Conservation (phyloP, 35 echinoderm and acorn worm genomes). For the Heliocidaris erythrogramma region DNA sequence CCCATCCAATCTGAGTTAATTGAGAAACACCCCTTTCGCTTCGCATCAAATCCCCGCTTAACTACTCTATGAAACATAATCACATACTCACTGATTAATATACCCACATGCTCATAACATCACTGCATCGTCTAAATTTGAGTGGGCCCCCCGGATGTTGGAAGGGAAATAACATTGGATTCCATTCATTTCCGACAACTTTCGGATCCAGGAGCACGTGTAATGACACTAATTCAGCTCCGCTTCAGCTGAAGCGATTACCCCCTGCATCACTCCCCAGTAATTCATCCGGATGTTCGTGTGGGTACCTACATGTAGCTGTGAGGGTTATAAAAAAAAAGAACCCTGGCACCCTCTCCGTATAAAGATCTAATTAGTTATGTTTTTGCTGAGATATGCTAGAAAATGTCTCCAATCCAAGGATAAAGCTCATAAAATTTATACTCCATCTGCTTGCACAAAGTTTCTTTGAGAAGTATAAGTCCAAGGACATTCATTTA, state of each 20-base stretch:
- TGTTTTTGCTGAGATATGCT: not conserved
- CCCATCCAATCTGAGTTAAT: not conserved
- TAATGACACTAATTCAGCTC: not conserved
- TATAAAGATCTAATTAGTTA: not conserved
- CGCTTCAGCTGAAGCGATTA: not conserved
- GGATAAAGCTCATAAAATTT: too few species aligned
- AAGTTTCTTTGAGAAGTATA: too few species aligned
- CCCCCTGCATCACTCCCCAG: not conserved
- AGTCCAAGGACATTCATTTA: too few species aligned
- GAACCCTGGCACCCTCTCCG: not conserved
- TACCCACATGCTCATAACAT: not conserved
- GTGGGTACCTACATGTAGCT: not conserved
- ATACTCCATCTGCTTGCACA: too few species aligned
- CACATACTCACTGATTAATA: not conserved
- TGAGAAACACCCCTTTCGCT: not conserved
- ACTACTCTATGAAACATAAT: not conserved
- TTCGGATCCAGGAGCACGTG: not conserved
- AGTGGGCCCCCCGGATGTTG: not conserved
- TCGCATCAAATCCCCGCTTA: not conserved
- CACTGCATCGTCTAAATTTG: not conserved
- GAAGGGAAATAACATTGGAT: not conserved
- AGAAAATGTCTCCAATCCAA: too few species aligned
- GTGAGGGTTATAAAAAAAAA: not conserved
- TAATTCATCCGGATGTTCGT: not conserved
- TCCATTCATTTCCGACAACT: not conserved